Conservation (phyloP, 2,797 vertebrate species). For the Argentina silus region DNA sequence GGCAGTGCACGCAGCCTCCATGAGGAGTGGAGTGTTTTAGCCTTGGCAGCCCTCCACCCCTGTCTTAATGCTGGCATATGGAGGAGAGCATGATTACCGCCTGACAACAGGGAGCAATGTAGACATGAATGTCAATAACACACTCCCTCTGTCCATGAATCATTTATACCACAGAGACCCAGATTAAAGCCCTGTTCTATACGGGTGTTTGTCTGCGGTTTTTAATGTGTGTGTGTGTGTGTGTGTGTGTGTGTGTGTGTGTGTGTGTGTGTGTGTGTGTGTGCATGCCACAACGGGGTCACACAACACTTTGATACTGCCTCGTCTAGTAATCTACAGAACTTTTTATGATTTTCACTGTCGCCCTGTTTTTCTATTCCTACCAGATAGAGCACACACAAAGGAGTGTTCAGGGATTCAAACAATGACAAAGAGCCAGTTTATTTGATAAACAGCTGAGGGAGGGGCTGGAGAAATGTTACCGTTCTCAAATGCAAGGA, state of each 20-base stretch:
- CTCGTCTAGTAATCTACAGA: constrained; percentile 20
- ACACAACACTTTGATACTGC: constrained; percentile 49
- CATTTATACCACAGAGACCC: background rate
- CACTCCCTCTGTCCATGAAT: background rate
- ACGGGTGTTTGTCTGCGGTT: background rate
- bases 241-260: background rate
- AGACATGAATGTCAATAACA: constrained; percentile 22
- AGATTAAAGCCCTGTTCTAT: background rate
- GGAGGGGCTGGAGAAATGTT: too few species aligned
- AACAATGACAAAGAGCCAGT: too few species aligned
- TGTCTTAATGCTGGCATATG: constrained; percentile 18
- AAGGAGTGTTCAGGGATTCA: too few species aligned
- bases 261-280: background rate
- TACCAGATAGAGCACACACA: too few species aligned
- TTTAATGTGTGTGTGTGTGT: constrained; percentile 9
- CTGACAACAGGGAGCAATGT: background rate
- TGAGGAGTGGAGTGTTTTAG: background rate
- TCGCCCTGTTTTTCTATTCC: constrained; percentile 24
- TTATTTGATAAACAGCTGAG: too few species aligned
- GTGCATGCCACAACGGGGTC: background rate
- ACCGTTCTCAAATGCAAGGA: too few species aligned
- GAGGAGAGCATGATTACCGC: constrained; percentile 11
- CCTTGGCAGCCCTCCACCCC: background rate
- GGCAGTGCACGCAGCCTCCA: background rate
- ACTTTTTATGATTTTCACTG: background rate